Percentiles rank a stretch among this genome's conserved stretches.
These are phyloP conservation scores for Piaya cayana DNA, from an alignment of 2,113 vertebrate genomes.

Conservation along the genomic window DNA sequence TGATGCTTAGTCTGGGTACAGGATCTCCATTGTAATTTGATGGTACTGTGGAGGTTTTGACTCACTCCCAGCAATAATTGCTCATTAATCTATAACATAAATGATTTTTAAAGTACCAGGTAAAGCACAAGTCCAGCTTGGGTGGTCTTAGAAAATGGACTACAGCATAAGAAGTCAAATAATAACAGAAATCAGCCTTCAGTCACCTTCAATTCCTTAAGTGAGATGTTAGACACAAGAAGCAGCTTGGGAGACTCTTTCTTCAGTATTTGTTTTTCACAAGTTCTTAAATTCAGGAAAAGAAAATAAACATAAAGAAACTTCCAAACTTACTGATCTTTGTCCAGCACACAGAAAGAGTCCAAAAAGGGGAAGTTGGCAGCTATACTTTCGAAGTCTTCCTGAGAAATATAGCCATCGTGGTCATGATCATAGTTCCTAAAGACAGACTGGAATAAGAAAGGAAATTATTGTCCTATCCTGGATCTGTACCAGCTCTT, in stretches of 20 bases:
- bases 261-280: not conserved
- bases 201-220: not conserved
- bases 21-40: not conserved
- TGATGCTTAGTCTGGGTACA: not conserved
- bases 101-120: not conserved
- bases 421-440: slow-evolving; percentile 96
- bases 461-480: not conserved
- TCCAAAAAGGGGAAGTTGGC: slow-evolving; percentile 97
- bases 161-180: not conserved
- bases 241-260: not conserved
- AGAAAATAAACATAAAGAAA: not conserved
- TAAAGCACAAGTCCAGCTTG: not conserved
- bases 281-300: not conserved
- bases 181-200: not conserved
- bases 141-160: not conserved
- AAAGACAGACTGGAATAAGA: slow-evolving; percentile 89
- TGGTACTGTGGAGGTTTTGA: not conserved
- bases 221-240: not conserved
- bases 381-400: slow-evolving; percentile 95
- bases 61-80: not conserved
- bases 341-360: slow-evolving; percentile 96
- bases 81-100: not conserved
- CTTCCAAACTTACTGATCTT: slow-evolving; percentile 91
- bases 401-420: slow-evolving; percentile 96
- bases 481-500: not conserved